Conservation (phyloP, 2,113 vertebrate genomes). For the Formicarius rufipectus region DNA sequence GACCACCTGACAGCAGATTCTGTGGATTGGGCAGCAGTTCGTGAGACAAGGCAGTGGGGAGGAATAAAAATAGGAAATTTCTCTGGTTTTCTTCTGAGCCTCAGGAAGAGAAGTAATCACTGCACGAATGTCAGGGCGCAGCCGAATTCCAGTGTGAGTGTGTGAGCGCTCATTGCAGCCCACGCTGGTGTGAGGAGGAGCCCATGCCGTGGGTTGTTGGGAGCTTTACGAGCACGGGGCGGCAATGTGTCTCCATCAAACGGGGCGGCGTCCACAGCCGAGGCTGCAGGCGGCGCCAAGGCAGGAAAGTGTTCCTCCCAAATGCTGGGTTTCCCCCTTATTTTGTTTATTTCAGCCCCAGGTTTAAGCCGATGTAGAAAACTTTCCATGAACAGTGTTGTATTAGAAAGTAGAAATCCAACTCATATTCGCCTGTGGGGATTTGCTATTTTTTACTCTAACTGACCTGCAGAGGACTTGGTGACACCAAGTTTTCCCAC, state of each 20-base stretch:
- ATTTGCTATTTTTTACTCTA: background rate
- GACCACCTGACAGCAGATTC: background rate
- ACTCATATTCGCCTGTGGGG: background rate
- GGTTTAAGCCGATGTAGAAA: background rate
- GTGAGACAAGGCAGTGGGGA: background rate
- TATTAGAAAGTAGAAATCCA: background rate
- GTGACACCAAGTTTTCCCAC: background rate
- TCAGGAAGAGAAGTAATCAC: background rate
- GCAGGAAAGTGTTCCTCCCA: background rate
- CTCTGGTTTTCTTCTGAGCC: background rate
- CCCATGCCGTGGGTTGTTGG: background rate
- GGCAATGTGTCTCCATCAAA: slow-evolving; percentile 6
- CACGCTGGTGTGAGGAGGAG: background rate
- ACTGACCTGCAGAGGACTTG: background rate
- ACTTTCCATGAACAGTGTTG: background rate
- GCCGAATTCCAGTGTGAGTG: background rate
- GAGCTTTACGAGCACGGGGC: background rate
- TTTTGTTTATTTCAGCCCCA: background rate
- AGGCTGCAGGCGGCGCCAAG: background rate
- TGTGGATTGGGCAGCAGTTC: background rate
- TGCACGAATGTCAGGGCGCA: background rate
- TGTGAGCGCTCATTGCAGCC: background rate
- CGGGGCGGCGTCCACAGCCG: background rate
- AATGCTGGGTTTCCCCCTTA: background rate
- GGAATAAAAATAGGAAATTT: background rate